A percentile compares a stretch with the other conserved stretches of the same genome.
These are phyloP conservation scores for Physella acuta DNA, from an alignment of 1,140 invertebrate species.

Conservation along the genomic window DNA sequence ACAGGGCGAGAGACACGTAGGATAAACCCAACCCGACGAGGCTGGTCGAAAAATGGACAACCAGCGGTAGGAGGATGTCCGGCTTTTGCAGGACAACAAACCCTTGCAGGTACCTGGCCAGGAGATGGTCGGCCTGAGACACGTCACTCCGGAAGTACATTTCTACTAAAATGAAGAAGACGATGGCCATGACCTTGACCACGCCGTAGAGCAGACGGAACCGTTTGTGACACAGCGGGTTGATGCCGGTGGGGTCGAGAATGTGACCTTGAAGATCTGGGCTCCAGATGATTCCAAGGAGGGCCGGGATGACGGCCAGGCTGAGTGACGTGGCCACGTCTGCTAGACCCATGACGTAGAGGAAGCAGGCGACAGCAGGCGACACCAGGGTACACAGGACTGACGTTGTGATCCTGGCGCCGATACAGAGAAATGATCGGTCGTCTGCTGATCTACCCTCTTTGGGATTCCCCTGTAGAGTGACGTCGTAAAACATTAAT, in stretches of 20 bases:
- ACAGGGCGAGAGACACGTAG: slow-evolving; percentile 29
- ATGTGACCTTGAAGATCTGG: slow-evolving; percentile 24
- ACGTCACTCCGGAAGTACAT: slow-evolving; percentile 15
- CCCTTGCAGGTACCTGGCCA: slow-evolving; percentile 15
- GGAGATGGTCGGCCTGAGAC: neutral
- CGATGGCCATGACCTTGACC: slow-evolving; percentile 27
- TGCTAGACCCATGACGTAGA: slow-evolving; percentile 15
- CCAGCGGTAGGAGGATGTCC: slow-evolving; percentile 22
- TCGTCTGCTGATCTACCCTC: neutral
- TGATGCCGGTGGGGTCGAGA: slow-evolving; percentile 14
- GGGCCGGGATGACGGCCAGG: slow-evolving; percentile 16
- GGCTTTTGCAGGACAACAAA: slow-evolving; percentile 12
- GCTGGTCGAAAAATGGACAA: slow-evolving; percentile 24
- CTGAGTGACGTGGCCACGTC: slow-evolving; percentile 16
- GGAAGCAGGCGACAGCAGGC: slow-evolving; percentile 8
- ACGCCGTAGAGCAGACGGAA: slow-evolving; percentile 27
- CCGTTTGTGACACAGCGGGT: slow-evolving; percentile 18
- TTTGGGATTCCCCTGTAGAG: neutral
- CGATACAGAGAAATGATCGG: slow-evolving; percentile 1
- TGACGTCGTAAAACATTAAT: too few species aligned
- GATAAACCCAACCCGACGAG: slow-evolving; percentile 27
- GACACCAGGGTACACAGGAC: slow-evolving; percentile 9
- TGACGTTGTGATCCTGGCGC: slow-evolving; percentile 3
- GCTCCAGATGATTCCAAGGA: slow-evolving; percentile 29
- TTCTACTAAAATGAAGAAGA: slow-evolving; percentile 30